phyloP scores from a whole-genome alignment of 37 sponge, comb jelly and placozoan genomes.

The Dysidea cf. avara region DNA sequence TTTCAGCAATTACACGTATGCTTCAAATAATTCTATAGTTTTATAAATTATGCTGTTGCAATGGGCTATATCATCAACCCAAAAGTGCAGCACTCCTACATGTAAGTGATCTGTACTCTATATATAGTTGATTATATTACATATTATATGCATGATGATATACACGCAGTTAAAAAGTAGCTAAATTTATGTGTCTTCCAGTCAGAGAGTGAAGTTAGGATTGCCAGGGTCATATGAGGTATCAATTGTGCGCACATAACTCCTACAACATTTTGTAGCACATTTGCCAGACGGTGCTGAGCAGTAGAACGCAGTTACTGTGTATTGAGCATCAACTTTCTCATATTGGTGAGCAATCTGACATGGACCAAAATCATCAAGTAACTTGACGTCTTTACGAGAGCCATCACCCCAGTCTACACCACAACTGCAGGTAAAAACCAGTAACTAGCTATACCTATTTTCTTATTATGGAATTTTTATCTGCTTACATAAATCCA shows the following conservation, averaged over 20 bases:
- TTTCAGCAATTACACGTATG: too few relatives aligned
- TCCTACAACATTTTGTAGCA: slow-evolving; percentile 38
- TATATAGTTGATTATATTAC: too few relatives aligned
- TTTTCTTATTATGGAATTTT: too few relatives aligned
- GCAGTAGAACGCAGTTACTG: slow-evolving; percentile 33
- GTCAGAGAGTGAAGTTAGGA: too few relatives aligned
- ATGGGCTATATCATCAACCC: too few relatives aligned
- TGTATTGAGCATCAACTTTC: neutral
- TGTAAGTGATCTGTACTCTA: too few relatives aligned
- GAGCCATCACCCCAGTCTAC: slow-evolving; percentile 41
- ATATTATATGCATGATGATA: too few relatives aligned
- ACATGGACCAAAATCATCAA: slow-evolving; percentile 22
- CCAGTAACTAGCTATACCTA: neutral
- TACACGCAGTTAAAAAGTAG: too few relatives aligned
- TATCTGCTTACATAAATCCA: slow-evolving; percentile 20
- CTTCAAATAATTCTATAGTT: too few relatives aligned
- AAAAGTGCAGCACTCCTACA: too few relatives aligned
- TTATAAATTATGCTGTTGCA: too few relatives aligned
- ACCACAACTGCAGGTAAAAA: slow-evolving; percentile 12
- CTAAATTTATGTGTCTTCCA: too few relatives aligned
- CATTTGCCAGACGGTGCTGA: neutral
- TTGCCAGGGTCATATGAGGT: slow-evolving; percentile 27
- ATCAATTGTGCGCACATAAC: slow-evolving; percentile 7
- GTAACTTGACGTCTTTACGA: neutral
- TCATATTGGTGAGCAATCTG: slow-evolving; percentile 34